phyloP scores from a whole-genome alignment of 2,888 invertebrate genomes.

The Merodon equestris region DNA sequence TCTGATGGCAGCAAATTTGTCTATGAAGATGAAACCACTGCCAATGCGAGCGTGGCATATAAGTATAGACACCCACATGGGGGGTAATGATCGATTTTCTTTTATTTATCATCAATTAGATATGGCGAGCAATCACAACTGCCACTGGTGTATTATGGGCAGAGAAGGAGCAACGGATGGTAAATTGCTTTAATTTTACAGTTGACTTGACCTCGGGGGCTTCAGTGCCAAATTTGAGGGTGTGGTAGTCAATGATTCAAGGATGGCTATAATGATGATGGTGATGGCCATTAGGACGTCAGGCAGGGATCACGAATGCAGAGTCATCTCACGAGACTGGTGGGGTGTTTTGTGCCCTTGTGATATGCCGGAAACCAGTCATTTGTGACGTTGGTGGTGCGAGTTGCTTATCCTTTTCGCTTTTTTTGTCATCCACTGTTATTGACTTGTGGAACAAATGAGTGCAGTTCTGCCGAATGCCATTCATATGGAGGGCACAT shows the following conservation, averaged over 20 bases:
- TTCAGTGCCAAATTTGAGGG: constrained; percentile 65
- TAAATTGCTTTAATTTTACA: constrained; percentile 68
- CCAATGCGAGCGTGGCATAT: neutral
- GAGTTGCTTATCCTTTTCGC: constrained; percentile 32
- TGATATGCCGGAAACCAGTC: constrained; percentile 63
- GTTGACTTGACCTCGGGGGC: constrained; percentile 64
- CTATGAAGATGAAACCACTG: constrained; percentile 63
- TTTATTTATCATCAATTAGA: constrained; percentile 75
- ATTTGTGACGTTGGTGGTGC: constrained; percentile 64
- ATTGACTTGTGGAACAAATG: constrained; percentile 48
- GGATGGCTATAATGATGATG: constrained; percentile 57
- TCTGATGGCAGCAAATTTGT: constrained; percentile 65
- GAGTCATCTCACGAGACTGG: constrained; percentile 53
- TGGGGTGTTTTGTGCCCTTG: constrained; percentile 52
- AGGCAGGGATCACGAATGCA: constrained; percentile 57
- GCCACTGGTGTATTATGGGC: constrained; percentile 20
- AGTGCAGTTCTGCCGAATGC: constrained; percentile 17
- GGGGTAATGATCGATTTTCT: constrained; percentile 41
- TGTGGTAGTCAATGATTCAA: constrained; percentile 66
- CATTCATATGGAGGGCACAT: too few species aligned
- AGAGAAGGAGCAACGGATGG: constrained; percentile 28
- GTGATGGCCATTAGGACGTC: constrained; percentile 32
- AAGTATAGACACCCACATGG: constrained; percentile 17
- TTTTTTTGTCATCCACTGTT: constrained; percentile 25
- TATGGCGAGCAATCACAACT: constrained; percentile 70